Conservation (phyloP, 2,888 invertebrate species). For the Drosophila subquinaria region DNA sequence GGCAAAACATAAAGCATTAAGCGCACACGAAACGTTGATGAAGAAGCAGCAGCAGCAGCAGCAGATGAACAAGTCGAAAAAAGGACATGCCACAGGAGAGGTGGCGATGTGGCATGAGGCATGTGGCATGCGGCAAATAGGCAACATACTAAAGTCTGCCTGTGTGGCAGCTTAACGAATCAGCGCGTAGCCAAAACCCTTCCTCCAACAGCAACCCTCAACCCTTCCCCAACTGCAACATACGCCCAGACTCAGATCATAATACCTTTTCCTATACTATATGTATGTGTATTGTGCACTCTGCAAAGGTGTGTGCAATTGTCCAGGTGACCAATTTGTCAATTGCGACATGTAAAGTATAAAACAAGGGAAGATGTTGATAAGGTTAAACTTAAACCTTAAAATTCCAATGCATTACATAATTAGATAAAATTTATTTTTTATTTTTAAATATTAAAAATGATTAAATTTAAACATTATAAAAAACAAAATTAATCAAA, state of each 20-base stretch:
- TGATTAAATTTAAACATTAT: too few species aligned
- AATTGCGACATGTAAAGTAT: not conserved
- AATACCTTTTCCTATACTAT: slow-evolving; percentile 16
- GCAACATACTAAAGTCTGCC: slow-evolving; percentile 1
- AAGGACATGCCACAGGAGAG: slow-evolving; percentile 41
- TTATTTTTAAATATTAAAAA: too few species aligned
- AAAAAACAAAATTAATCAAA: too few species aligned
- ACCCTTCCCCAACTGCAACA: slow-evolving; percentile 19
- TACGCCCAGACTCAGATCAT: slow-evolving; percentile 14
- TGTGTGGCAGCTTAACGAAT: slow-evolving; percentile 69
- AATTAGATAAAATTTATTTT: too few species aligned
- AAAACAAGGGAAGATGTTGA: too few species aligned
- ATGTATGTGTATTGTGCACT: slow-evolving; percentile 3
- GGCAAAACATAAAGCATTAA: slow-evolving; percentile 78
- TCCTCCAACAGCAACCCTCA: slow-evolving; percentile 3
- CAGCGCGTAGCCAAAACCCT: slow-evolving; percentile 41
- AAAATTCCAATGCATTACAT: too few species aligned
- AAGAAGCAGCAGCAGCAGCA: slow-evolving; percentile 14
- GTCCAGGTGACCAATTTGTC: slow-evolving; percentile 32
- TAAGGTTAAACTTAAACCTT: too few species aligned
- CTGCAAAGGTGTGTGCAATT: slow-evolving; percentile 14
- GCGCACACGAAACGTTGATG: slow-evolving; percentile 33
- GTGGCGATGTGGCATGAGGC: not conserved
- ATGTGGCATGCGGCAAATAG: slow-evolving; percentile 2
- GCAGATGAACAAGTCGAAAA: slow-evolving; percentile 33